A percentile compares a stretch with the other conserved stretches of the same genome.
phyloP scores from a whole-genome alignment of 2,113 vertebrate genomes.

The Actinemys pallida region DNA sequence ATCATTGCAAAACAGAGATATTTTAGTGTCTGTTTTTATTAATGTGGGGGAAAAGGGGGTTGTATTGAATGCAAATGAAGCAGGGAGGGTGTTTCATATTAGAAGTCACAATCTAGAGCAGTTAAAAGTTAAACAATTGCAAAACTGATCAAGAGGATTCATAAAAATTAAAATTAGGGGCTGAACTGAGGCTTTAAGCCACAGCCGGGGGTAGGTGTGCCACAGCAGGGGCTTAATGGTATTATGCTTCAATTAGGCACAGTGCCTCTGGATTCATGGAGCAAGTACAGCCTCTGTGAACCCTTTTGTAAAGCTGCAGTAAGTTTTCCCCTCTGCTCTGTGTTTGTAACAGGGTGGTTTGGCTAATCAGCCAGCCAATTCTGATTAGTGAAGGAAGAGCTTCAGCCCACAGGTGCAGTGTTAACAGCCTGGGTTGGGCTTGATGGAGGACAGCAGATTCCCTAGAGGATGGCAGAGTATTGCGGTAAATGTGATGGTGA shows the following conservation, averaged over 20 bases:
- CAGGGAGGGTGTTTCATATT: slow-evolving; percentile 54
- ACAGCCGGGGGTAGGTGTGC: neutral
- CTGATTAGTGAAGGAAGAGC: neutral
- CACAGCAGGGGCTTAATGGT: accelerated
- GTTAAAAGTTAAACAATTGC: slow-evolving; percentile 44
- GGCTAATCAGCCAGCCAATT: neutral
- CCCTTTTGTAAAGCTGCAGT: neutral
- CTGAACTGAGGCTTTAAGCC: neutral
- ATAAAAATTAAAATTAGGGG: neutral
- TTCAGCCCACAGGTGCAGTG: neutral
- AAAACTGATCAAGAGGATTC: slow-evolving; percentile 24
- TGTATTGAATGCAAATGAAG: neutral
- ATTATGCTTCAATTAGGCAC: neutral
- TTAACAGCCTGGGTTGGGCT: neutral
- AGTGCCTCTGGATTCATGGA: accelerated
- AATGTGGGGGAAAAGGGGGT: slow-evolving; percentile 52
- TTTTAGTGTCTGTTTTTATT: slow-evolving; percentile 65
- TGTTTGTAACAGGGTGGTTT: neutral
- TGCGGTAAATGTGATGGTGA: neutral
- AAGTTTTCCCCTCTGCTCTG: neutral
- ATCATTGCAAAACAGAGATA: slow-evolving; percentile 48
- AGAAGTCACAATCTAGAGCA: slow-evolving; percentile 58
- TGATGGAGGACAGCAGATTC: neutral
- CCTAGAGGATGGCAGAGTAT: neutral
- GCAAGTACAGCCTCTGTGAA: accelerated